phyloP scores from a whole-genome alignment of 2,797 vertebrate genomes.

The Prionace glauca region DNA sequence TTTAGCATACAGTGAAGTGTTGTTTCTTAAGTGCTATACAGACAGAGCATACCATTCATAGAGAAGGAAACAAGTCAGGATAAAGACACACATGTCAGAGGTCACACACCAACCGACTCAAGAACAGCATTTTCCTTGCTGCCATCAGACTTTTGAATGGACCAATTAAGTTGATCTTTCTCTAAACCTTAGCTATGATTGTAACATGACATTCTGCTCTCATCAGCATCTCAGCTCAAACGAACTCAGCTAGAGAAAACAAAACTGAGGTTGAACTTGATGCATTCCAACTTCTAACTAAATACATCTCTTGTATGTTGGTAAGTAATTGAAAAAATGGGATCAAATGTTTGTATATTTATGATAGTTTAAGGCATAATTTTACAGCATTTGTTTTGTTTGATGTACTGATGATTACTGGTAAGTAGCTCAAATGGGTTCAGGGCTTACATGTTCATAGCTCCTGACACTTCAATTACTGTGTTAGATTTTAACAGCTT shows the following conservation, averaged over 20 bases:
- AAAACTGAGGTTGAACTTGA: neutral
- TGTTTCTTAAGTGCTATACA: too few relatives aligned
- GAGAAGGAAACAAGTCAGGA: too few relatives aligned
- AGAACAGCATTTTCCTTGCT: too few relatives aligned
- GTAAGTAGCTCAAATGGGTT: slow-evolving; percentile 20
- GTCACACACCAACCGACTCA: too few relatives aligned
- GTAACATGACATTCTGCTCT: neutral
- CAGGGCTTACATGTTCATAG: slow-evolving; percentile 17
- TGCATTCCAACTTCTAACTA: neutral
- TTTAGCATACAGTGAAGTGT: too few relatives aligned
- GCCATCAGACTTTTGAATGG: too few relatives aligned
- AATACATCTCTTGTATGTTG: neutral
- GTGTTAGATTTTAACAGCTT: slow-evolving; percentile 42
- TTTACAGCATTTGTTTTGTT: neutral
- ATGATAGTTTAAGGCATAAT: neutral
- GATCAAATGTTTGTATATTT: neutral
- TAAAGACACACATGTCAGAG: too few relatives aligned
- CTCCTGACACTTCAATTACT: slow-evolving; percentile 44
- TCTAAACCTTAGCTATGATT: too few relatives aligned
- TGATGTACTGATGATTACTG: slow-evolving; percentile 19
- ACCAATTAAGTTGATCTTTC: too few relatives aligned
- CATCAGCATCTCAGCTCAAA: neutral
- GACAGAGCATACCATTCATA: too few relatives aligned
- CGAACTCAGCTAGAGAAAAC: neutral
- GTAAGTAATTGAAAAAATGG: neutral